Percentiles rank a stretch among this genome's conserved stretches.
Evolutionary conservation across 2,113 vertebrate genomes (phyloP).

Genomic region (Antechinus flavipes): DNA sequence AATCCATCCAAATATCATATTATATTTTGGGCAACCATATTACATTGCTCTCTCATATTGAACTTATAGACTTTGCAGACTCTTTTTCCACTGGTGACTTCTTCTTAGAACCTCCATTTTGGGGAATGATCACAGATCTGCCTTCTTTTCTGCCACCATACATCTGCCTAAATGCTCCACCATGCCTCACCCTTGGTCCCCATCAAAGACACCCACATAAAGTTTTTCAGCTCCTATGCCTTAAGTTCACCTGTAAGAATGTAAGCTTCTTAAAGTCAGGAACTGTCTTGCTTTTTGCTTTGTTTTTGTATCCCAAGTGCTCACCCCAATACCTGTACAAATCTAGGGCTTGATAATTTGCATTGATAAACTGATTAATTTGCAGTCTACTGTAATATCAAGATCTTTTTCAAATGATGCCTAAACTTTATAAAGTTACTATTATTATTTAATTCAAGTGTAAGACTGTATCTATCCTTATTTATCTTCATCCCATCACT

Average conservation of each 20-base stretch:
- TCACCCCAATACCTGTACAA: neutral
- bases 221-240: neutral
- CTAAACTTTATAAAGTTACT: neutral
- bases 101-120: neutral
- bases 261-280: neutral
- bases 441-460: neutral
- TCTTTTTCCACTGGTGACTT: neutral
- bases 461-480: neutral
- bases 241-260: neutral
- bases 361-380: neutral
- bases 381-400: neutral
- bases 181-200: no score
- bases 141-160: neutral
- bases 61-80: neutral
- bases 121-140: neutral
- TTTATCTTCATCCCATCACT: neutral
- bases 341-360: neutral
- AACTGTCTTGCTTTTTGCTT: neutral
- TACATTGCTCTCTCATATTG: neutral
- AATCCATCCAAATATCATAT: neutral
- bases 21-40: neutral
- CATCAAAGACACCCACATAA: no score
- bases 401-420: neutral
- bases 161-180: neutral
- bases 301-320: neutral